phyloP scores from a whole-genome alignment of 2,113 vertebrate genomes.

The Procavia capensis region DNA sequence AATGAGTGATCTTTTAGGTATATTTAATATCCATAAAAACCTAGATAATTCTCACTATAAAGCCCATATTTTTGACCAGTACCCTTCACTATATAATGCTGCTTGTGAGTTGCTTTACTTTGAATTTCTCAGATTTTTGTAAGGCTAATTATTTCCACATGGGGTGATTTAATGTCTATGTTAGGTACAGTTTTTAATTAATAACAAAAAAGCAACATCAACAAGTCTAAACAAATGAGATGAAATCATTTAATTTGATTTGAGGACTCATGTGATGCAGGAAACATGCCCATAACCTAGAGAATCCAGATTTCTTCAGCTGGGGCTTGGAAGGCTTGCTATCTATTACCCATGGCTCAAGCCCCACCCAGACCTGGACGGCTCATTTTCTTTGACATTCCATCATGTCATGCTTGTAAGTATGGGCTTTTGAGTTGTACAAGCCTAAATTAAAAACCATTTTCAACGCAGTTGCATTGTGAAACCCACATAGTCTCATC shows the following conservation, averaged over 20 bases:
- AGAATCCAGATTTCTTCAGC: background rate
- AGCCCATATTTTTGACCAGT: background rate
- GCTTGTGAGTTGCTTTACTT: background rate
- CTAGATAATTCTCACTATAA: background rate
- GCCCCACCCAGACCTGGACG: background rate
- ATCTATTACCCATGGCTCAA: background rate
- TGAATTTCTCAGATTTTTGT: conserved; percentile 1
- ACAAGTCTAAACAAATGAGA: background rate
- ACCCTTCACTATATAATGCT: background rate
- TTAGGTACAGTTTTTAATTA: background rate
- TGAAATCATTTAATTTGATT: background rate
- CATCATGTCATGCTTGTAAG: background rate
- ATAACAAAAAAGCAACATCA: background rate
- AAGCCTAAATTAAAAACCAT: background rate
- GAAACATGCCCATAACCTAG: background rate
- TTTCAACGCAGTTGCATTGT: background rate
- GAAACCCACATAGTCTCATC: background rate
- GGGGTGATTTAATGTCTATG: background rate
- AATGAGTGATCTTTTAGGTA: background rate
- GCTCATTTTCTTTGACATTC: background rate
- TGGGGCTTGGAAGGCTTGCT: background rate
- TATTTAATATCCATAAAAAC: background rate
- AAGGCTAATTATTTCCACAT: background rate
- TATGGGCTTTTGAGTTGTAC: background rate
- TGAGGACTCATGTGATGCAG: background rate